A percentile compares a stretch with the other conserved stretches of the same genome.
These are phyloP conservation scores for Scaptomyza reducta DNA, from an alignment of 2,888 invertebrate species.

Conservation along the genomic window DNA sequence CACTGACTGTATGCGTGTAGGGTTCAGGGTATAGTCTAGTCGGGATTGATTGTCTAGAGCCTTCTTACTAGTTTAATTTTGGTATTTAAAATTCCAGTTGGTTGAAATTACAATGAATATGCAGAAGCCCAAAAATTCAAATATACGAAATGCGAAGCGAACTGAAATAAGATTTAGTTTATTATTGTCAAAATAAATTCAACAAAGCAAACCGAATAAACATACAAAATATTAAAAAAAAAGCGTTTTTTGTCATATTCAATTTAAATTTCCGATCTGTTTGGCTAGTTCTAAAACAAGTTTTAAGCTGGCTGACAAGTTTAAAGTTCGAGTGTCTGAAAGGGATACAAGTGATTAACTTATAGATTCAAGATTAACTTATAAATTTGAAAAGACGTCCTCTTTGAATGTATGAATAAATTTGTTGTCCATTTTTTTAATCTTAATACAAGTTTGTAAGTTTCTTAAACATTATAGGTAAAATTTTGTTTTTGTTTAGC, in stretches of 20 bases:
- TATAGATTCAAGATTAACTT: no score
- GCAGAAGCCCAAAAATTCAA: conserved; percentile 14
- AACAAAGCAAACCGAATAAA: not conserved
- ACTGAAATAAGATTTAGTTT: conserved; percentile 39
- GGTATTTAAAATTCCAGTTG: conserved; percentile 36
- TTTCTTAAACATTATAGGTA: no score
- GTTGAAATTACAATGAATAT: conserved; percentile 29
- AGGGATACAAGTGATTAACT: no score
- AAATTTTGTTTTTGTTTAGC: no score
- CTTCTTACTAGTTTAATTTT: not conserved
- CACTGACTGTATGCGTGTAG: no score
- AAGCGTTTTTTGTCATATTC: conserved; percentile 16
- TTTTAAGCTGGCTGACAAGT: not conserved
- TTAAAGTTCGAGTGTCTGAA: no score
- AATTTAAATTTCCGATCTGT: conserved; percentile 4
- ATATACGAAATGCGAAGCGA: conserved; percentile 31
- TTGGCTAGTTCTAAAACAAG: conserved; percentile 13
- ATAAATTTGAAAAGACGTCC: no score
- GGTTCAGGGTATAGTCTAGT: no score
- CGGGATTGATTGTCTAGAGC: no score
- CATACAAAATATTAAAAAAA: not conserved
- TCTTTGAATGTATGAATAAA: no score
- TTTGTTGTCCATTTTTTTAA: no score
- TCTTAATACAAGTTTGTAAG: no score
- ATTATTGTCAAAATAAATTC: conserved; percentile 23